Percentiles rank a stretch among this genome's conserved stretches.
Conservation (phyloP, 2,888 invertebrate species). For the Ochlodes sylvanus region DNA sequence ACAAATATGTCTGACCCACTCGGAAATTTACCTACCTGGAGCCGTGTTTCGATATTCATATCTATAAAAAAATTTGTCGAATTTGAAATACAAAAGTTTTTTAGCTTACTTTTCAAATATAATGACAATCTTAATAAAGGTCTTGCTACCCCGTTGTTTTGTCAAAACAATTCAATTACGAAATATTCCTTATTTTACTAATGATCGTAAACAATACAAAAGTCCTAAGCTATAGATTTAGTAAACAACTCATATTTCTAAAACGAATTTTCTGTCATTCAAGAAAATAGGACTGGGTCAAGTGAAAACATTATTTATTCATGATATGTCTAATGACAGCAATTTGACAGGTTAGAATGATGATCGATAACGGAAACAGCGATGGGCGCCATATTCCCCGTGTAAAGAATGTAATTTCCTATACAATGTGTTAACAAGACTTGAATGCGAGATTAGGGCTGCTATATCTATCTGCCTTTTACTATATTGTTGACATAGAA, state of each 20-base stretch:
- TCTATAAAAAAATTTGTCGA: too few species aligned
- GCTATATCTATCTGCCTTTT: constrained; percentile 9
- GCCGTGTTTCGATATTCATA: too few species aligned
- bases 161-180: too few species aligned
- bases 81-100: too few species aligned
- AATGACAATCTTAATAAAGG: too few species aligned
- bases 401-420: constrained; percentile 83
- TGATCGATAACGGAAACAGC: constrained; percentile 78
- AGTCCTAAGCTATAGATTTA: background rate
- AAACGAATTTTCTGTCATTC: constrained; percentile 19
- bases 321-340: constrained; percentile 69
- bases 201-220: background rate
- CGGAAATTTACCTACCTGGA: too few species aligned
- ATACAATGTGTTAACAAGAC: constrained; percentile 83
- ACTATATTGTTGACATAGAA: background rate
- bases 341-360: constrained; percentile 74
- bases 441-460: constrained; percentile 57
- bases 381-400: constrained; percentile 68
- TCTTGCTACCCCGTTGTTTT: too few species aligned
- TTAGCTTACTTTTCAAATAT: too few species aligned
- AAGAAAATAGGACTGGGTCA: constrained; percentile 42
- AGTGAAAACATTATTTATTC: constrained; percentile 54
- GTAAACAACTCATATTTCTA: constrained; percentile 27
- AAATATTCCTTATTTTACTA: too few species aligned
- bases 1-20: too few species aligned